Evolutionary conservation across 2,113 vertebrate species (phyloP).

Genomic region (Clarias macrocephalus): DNA sequence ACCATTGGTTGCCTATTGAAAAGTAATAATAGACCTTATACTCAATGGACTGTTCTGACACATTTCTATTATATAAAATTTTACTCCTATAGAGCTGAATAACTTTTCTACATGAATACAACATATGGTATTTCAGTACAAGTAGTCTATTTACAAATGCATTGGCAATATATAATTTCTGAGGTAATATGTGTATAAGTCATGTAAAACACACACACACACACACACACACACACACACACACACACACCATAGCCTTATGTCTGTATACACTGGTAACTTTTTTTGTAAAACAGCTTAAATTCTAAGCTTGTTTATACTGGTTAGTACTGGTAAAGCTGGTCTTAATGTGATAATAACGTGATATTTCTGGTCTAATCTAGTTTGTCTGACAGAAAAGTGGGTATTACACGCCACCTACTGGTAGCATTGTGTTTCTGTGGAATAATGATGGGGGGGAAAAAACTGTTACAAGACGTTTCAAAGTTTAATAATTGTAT

Average conservation of each 20-base stretch:
- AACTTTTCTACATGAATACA: background rate
- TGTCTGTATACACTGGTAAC: too few species aligned
- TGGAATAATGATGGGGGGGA: background rate
- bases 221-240: too few species aligned
- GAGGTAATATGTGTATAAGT: background rate
- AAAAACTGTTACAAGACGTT: background rate
- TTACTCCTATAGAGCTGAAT: background rate
- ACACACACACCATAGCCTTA: too few species aligned
- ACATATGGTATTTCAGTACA: background rate
- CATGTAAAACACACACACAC: too few species aligned
- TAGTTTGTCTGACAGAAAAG: background rate
- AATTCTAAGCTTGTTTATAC: constrained; percentile 3
- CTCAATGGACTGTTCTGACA: background rate
- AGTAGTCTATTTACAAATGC: background rate
- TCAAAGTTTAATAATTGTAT: background rate
- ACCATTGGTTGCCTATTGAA: too few species aligned
- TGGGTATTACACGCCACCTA: constrained; percentile 56
- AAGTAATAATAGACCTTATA: background rate
- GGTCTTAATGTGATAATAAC: background rate
- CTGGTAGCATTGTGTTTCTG: constrained; percentile 37
- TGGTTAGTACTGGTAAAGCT: constrained; percentile 5
- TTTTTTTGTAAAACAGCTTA: background rate
- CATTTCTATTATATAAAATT: background rate
- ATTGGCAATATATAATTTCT: background rate
- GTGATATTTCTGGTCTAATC: constrained; percentile 4